Evolutionary conservation across 2,113 vertebrate genomes (phyloP), one percentile per base, ranked within the genome.

Genomic region (Anarrhichthys ocellatus): DNA sequence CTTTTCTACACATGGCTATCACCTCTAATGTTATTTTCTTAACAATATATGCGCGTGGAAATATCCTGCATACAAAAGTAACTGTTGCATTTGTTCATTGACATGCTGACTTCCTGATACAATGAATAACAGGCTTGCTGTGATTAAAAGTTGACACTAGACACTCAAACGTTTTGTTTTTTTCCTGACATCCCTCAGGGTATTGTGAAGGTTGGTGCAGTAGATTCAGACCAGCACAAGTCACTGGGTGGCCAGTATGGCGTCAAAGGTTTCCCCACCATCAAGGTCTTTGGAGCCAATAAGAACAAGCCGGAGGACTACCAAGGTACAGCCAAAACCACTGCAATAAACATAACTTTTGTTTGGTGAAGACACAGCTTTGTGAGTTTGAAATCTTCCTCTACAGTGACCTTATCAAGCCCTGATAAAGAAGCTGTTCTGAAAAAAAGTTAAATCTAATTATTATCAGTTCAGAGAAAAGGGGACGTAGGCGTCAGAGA

Each of bases 221-320:
- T 99, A 14, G 96, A 99, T 50, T 97, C 97, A 27, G 97, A 99
- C 89, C 96, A 97, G 87, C 97, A 99, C 89, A 97, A 97, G 86
- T 96, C 97, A 11, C 91, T 99, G 44, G 97, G 96, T 4, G 93
- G 97, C n/a, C 98, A 99, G 66, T 99, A 97, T 81, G 96, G 96
- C 5, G 96, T 99, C 73, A 94, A 94, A 89, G 98, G 98, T 0
- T 99, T 98, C 92, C 98, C 98, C 27, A 99, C 97, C 75, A 99
- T 99, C 94, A 99, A 99, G 93, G 89, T 99, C 91, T 99, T 99
- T 92, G 97, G 97, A 11, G 93, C 95, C 72, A 98, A 99, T 87
- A 99, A 99, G 94, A 96, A 99, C 89, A 98, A 95, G 89, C 96
- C 98, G 2, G 97, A 99, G 68, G 97, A 98, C 46, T 99, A 97